Percentiles rank a stretch among this genome's conserved stretches.
phyloP scores from a whole-genome alignment of 2,113 vertebrate species.

The Vireo altiloquus region DNA sequence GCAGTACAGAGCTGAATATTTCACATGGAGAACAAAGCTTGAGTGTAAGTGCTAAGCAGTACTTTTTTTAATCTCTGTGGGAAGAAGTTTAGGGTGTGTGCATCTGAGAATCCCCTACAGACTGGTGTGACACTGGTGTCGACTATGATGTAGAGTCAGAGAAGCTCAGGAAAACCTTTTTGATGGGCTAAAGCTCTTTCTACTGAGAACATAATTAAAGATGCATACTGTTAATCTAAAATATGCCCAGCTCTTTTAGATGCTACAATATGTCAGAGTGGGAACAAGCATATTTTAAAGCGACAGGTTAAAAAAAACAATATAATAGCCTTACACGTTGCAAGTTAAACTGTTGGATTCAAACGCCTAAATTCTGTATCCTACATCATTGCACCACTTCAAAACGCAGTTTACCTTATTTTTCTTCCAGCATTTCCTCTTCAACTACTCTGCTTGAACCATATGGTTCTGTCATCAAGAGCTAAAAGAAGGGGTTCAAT shows the following conservation, averaged over 20 bases:
- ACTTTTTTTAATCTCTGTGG: constrained; percentile 43
- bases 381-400: neutral
- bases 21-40: constrained; percentile 28
- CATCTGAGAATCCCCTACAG: neutral
- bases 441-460: neutral
- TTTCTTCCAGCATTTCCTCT: neutral
- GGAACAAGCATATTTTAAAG: constrained; percentile 14
- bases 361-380: neutral
- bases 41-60: constrained; percentile 16
- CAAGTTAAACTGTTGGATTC: neutral
- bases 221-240: neutral
- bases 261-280: neutral
- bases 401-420: neutral
- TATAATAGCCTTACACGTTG: neutral
- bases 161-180: constrained; percentile 2
- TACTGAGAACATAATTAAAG: neutral
- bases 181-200: constrained; percentile 6
- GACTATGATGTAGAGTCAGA: neutral
- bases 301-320: neutral
- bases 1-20: neutral
- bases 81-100: neutral
- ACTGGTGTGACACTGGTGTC: neutral
- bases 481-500: neutral
- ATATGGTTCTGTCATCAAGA: neutral
- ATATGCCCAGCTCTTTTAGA: neutral